Percentiles rank a stretch among this genome's conserved stretches.
These are phyloP conservation scores for Megalops cyprinoides DNA, from an alignment of 2,797 vertebrate genomes.

Conservation along the genomic window DNA sequence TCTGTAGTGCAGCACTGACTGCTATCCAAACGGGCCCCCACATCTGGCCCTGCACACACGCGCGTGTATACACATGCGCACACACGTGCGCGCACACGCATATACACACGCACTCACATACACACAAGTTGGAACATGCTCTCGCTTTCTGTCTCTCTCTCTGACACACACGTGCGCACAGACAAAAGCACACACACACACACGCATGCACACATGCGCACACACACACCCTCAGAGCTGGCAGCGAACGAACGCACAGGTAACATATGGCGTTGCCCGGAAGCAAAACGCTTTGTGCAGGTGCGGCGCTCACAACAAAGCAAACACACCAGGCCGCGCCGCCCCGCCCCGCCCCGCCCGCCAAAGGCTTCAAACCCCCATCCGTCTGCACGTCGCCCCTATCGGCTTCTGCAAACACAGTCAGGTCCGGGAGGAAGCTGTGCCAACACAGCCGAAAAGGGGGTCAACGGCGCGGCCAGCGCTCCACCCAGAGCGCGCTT, in stretches of 20 bases:
- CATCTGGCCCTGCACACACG: not conserved
- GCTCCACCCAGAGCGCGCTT: not conserved
- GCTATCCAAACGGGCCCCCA: not conserved
- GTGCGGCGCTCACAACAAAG: constrained; percentile 18
- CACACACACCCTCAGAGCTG: not conserved
- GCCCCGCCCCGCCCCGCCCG: too few species aligned
- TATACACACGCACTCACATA: not conserved
- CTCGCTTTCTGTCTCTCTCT: too few species aligned
- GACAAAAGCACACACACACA: not conserved
- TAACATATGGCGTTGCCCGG: constrained; percentile 43
- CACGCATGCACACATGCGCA: not conserved
- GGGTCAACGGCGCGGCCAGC: too few species aligned
- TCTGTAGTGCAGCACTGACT: not conserved
- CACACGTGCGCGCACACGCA: not conserved
- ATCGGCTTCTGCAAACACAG: not conserved
- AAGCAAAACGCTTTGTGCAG: constrained; percentile 31
- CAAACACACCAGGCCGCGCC: constrained; percentile 25
- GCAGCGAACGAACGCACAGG: constrained; percentile 4
- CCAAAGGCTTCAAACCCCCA: too few species aligned
- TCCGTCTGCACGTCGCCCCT: constrained; percentile 21
- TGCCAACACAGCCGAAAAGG: not conserved
- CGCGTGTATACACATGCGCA: not conserved
- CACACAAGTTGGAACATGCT: not conserved
- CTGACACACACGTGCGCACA: not conserved
- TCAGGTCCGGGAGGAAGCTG: not conserved